These are phyloP conservation scores for Rotaria socialis DNA, from an alignment of 2,888 invertebrate genomes.

Conservation along the genomic window DNA sequence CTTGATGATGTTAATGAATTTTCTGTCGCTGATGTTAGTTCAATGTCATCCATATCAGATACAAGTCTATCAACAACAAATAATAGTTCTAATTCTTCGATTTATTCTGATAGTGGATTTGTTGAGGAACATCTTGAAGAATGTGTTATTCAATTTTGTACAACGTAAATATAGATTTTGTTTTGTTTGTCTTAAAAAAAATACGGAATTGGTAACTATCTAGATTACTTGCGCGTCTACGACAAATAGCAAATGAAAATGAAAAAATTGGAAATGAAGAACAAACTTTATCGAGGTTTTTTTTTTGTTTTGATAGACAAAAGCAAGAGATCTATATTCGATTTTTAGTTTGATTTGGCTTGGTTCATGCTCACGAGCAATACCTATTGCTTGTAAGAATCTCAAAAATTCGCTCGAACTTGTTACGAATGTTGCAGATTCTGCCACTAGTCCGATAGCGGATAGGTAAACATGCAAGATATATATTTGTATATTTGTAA, in stretches of 20 bases:
- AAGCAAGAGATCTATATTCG: too few species aligned
- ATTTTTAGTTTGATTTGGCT: conserved; percentile 24
- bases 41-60: not conserved
- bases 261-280: conserved; percentile 19
- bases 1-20: conserved; percentile 32
- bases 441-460: not conserved
- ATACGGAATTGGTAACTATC: not conserved
- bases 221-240: not conserved
- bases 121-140: conserved; percentile 29
- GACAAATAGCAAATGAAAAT: conserved; percentile 24
- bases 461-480: not conserved
- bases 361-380: conserved; percentile 3
- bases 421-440: not conserved
- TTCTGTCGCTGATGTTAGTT: not conserved
- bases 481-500: not conserved
- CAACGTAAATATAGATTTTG: not conserved
- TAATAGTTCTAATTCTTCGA: not conserved
- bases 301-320: not conserved
- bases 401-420: conserved; percentile 21
- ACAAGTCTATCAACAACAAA: not conserved
- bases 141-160: conserved; percentile 23
- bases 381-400: conserved; percentile 23
- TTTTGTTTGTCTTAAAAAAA: too few species aligned
- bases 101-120: not conserved
- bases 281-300: not conserved